phyloP scores from a whole-genome alignment of 2,888 invertebrate genomes.

The Melikaiella ostensackeni region DNA sequence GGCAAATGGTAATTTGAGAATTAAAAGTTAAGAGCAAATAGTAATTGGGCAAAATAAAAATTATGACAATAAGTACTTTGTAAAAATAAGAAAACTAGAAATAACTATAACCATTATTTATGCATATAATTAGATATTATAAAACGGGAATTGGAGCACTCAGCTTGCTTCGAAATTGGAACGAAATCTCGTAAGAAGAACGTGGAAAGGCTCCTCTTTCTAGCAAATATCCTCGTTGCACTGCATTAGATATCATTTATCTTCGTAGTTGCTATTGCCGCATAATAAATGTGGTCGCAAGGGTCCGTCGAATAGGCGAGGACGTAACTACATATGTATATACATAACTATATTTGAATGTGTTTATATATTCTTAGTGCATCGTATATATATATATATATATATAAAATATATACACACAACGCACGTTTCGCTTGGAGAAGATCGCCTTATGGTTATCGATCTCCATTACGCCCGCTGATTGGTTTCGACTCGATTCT shows the following conservation, averaged over 20 bases:
- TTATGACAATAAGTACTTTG: not conserved
- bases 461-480: slow-evolving; percentile 70
- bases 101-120: too few relatives aligned
- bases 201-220: slow-evolving; percentile 17
- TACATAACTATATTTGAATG: not conserved
- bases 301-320: slow-evolving; percentile 5
- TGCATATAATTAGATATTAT: not conserved
- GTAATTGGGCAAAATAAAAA: too few relatives aligned
- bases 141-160: not conserved
- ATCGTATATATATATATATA: not conserved
- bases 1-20: too few relatives aligned
- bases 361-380: not conserved
- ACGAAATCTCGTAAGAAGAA: slow-evolving; percentile 12
- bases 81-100: not conserved
- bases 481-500: slow-evolving; percentile 65
- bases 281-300: slow-evolving; percentile 34
- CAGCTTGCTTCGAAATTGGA: slow-evolving; percentile 6
- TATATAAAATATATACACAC: not conserved
- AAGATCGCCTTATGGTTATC: slow-evolving; percentile 67
- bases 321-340: not conserved
- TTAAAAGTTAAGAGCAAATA: too few relatives aligned
- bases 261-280: slow-evolving; percentile 24
- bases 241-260: slow-evolving; percentile 36
- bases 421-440: slow-evolving; percentile 45
- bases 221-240: slow-evolving; percentile 6